phyloP scores from a whole-genome alignment of 2,888 invertebrate genomes.

The Pseudococcus viburni region DNA sequence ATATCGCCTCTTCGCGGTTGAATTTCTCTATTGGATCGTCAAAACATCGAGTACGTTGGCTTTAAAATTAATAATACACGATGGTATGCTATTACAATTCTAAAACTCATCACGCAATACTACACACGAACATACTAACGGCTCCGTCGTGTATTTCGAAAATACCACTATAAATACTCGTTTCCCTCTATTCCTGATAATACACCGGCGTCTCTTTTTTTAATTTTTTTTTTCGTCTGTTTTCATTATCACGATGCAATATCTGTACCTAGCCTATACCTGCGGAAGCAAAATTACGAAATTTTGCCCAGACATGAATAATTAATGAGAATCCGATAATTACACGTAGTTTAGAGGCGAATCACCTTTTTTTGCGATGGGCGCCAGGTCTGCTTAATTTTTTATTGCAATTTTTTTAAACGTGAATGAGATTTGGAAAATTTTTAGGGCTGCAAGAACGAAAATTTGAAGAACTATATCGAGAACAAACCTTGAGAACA shows the following conservation, averaged over 20 bases:
- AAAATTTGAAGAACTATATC: too few relatives aligned
- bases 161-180: conserved; percentile 16
- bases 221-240: background rate
- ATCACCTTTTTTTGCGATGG: background rate
- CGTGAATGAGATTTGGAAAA: background rate
- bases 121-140: conserved; percentile 22
- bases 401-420: background rate
- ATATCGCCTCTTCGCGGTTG: background rate
- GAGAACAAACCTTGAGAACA: too few relatives aligned
- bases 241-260: conserved; percentile 35
- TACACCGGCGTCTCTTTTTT: background rate
- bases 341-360: background rate
- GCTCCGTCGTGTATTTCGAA: conserved; percentile 36
- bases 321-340: background rate
- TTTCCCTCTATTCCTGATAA: background rate
- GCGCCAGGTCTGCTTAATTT: background rate
- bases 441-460: background rate
- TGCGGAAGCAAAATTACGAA: background rate
- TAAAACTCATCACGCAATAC: conserved; percentile 50
- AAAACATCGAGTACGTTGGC: conserved; percentile 36
- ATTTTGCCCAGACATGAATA: background rate
- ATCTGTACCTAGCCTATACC: background rate
- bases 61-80: conserved; percentile 30
- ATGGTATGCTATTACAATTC: conserved; percentile 32
- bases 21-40: conserved; percentile 1